Percentiles rank a stretch among this genome's conserved stretches.
Evolutionary conservation across 1,140 invertebrate species (phyloP).

Genomic region (Zaprionus nigranus): DNA sequence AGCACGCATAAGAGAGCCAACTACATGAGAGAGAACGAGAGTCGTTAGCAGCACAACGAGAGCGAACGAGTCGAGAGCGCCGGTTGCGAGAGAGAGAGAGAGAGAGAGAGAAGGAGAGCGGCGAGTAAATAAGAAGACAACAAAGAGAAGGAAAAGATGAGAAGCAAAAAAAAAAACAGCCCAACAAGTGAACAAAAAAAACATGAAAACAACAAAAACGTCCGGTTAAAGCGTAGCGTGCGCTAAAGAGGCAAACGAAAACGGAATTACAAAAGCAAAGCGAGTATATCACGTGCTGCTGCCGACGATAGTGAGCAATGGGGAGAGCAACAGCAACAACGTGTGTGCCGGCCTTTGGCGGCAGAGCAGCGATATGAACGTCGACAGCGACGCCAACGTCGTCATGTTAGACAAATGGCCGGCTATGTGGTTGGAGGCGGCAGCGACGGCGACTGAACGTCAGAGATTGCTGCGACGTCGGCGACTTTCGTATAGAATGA

Average conservation of each 20-base stretch:
- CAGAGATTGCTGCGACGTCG: conserved; percentile 42
- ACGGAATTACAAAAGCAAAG: conserved; percentile 76
- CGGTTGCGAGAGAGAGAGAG: conserved; percentile 57
- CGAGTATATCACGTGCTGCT: conserved; percentile 82
- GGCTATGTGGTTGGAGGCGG: conserved; percentile 30
- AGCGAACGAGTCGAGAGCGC: conserved; percentile 42
- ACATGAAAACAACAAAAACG: conserved; percentile 66
- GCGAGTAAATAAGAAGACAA: conserved; percentile 49
- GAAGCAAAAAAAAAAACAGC: conserved; percentile 63
- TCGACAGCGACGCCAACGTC: conserved; percentile 45
- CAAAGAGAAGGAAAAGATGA: conserved; percentile 44
- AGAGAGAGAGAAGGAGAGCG: conserved; percentile 16
- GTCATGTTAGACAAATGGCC: conserved; percentile 55
- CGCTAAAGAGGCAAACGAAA: conserved; percentile 71
- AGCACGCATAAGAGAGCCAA: conserved; percentile 25
- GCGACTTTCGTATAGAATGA: conserved; percentile 75
- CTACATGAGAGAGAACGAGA: conserved; percentile 26
- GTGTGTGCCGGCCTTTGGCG: conserved; percentile 75
- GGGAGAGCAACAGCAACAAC: conserved; percentile 35
- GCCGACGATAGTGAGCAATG: conserved; percentile 29
- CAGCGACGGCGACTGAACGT: conserved; percentile 48
- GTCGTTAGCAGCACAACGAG: conserved; percentile 20
- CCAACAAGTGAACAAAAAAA: conserved; percentile 74
- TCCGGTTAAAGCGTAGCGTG: conserved; percentile 65
- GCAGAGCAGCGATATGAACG: conserved; percentile 54